Conservation (phyloP, 2,113 vertebrate species). For the Sorex araneus region DNA sequence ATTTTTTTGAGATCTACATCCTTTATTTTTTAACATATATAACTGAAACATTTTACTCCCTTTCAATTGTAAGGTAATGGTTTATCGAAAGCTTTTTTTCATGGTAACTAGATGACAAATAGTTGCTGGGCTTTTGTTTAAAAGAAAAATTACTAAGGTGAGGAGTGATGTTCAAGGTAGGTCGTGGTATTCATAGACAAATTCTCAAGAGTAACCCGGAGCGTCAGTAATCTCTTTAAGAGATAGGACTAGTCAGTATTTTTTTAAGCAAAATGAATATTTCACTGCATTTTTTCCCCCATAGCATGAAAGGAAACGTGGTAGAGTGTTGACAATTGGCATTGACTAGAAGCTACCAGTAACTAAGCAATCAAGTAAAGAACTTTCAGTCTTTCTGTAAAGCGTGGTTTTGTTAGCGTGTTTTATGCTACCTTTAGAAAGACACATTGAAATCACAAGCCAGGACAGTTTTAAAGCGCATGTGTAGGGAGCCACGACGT, state of each 20-base stretch:
- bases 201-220: background rate
- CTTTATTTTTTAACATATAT: constrained; percentile 21
- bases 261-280: background rate
- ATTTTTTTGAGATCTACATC: background rate
- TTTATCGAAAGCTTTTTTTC: background rate
- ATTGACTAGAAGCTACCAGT: constrained; percentile 24
- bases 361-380: background rate
- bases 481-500: background rate
- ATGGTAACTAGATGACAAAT: too few relatives aligned
- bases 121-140: background rate
- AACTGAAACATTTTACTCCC: background rate
- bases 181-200: background rate
- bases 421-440: constrained; percentile 55
- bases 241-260: background rate
- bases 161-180: background rate
- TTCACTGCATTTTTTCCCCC: background rate
- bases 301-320: background rate
- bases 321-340: background rate
- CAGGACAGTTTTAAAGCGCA: background rate
- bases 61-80: background rate
- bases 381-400: background rate
- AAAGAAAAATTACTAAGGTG: constrained; percentile 4
- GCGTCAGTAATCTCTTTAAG: background rate
- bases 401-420: background rate
- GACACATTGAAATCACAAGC: background rate